Percentiles rank a stretch among this genome's conserved stretches.
phyloP scores from a whole-genome alignment of 23 tunicate genomes.

The Diplosoma virens region DNA sequence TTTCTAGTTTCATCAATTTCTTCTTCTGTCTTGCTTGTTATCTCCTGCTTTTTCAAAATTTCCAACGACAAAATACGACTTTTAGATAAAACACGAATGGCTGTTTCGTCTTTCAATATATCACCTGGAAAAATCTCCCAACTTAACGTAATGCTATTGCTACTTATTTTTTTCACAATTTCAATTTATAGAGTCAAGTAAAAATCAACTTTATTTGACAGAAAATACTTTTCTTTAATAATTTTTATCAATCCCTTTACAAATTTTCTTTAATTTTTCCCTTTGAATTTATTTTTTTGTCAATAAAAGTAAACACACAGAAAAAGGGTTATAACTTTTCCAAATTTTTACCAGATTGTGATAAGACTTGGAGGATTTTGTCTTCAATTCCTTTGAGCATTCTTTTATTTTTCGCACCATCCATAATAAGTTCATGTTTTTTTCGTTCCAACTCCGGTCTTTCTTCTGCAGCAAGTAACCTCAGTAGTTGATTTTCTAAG shows the following conservation, averaged over 20 bases:
- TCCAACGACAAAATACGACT: conserved; percentile 63
- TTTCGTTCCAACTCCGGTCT: conserved; percentile 80
- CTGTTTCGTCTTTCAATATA: conserved; percentile 82
- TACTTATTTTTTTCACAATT: too few species aligned
- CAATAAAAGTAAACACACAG: too few species aligned
- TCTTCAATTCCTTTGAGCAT: conserved; percentile 85
- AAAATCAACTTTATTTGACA: too few species aligned
- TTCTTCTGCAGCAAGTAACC: conserved; percentile 89
- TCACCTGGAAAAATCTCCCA: conserved; percentile 56
- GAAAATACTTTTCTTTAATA: too few species aligned
- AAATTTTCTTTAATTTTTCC: too few species aligned
- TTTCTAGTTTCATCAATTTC: conserved; percentile 77
- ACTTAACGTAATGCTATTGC: too few species aligned
- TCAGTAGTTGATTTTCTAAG: conserved; percentile 75
- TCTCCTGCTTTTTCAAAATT: conserved; percentile 72
- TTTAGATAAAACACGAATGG: conserved; percentile 66
- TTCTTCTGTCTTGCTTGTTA: conserved; percentile 72
- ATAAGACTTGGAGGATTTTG: conserved; percentile 74
- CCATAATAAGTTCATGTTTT: conserved; percentile 71
- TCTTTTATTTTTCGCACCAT: conserved; percentile 81
- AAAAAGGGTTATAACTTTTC: too few species aligned
- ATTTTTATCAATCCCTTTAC: too few species aligned
- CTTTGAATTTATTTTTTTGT: too few species aligned
- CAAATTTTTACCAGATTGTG: conserved; percentile 53
- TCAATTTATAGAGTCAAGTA: too few species aligned